Percentiles rank a stretch among this genome's conserved stretches.
These are phyloP conservation scores for Bolinopsis microptera DNA, from an alignment of 37 sponge, comb jelly and placozoan genomes.

Conservation along the genomic window DNA sequence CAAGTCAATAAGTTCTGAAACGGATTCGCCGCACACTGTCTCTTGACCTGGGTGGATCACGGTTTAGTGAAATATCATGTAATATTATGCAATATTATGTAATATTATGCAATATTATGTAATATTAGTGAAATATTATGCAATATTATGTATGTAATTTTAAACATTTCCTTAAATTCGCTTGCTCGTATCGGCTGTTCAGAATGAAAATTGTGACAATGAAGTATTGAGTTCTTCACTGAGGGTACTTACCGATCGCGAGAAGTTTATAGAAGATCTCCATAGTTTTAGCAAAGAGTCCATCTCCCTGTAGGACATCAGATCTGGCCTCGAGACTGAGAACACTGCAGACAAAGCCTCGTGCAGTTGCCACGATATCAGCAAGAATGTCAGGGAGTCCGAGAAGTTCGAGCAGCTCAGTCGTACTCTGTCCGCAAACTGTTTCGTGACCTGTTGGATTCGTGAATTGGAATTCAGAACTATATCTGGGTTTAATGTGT, in stretches of 20 bases:
- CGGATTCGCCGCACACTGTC: not conserved
- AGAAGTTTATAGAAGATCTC: not conserved
- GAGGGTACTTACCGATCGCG: not conserved
- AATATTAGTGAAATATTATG: too few relatives aligned
- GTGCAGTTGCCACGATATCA: not conserved
- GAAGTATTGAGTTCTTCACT: too few relatives aligned
- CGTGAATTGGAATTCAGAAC: too few relatives aligned
- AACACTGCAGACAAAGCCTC: conserved; percentile 13
- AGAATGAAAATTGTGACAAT: too few relatives aligned
- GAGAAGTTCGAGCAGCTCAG: conserved; percentile 16
- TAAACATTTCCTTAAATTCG: too few relatives aligned
- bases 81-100: too few relatives aligned
- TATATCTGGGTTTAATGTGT: too few relatives aligned
- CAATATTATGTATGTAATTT: too few relatives aligned
- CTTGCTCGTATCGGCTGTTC: too few relatives aligned
- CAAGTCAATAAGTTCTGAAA: not conserved
- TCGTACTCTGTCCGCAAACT: not conserved
- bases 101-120: too few relatives aligned
- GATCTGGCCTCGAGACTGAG: not conserved
- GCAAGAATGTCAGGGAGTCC: not conserved
- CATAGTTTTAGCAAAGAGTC: not conserved
- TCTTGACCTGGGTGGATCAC: not conserved
- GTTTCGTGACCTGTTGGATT: not conserved
- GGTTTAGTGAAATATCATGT: too few relatives aligned
- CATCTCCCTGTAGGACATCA: not conserved